Evolutionary conservation across 2,888 invertebrate genomes (phyloP).

Genomic region (Arrhopalites spinosus): DNA sequence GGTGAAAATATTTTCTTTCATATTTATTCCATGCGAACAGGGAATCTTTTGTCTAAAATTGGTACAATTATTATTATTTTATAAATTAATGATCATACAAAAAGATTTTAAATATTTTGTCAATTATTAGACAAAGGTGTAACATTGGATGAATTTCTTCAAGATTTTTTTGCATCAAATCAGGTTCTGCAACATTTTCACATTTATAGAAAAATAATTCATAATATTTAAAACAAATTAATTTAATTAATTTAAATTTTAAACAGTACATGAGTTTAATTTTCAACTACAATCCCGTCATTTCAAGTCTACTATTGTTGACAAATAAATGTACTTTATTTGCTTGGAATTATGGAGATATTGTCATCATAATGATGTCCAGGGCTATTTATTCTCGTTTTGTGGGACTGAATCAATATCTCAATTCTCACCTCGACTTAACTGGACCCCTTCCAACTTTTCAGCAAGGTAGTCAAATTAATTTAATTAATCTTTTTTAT

Average conservation of each 20-base stretch:
- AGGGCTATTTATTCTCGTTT: slow-evolving; percentile 46
- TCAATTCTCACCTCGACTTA: slow-evolving; percentile 39
- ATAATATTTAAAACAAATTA: no score
- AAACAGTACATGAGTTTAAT: slow-evolving; percentile 42
- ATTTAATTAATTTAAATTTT: slow-evolving; percentile 43
- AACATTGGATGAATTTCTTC: slow-evolving; percentile 42
- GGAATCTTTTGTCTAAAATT: neutral
- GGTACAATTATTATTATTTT: neutral
- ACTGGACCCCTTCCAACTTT: slow-evolving; percentile 39
- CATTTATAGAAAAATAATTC: no score
- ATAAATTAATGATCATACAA: no score
- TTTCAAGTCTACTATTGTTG: slow-evolving; percentile 39
- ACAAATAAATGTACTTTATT: slow-evolving; percentile 49
- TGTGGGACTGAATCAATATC: slow-evolving; percentile 40
- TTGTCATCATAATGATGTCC: slow-evolving; percentile 49
- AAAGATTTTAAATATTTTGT: no score
- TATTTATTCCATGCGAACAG: slow-evolving; percentile 45
- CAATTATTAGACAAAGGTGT: neutral
- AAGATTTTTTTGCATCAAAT: slow-evolving; percentile 35
- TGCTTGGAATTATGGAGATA: slow-evolving; percentile 53
- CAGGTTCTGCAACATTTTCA: no score
- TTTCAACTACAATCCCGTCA: slow-evolving; percentile 42
- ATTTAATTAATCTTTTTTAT: neutral
- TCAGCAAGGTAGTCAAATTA: slow-evolving; percentile 39
- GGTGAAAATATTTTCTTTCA: slow-evolving; percentile 53